A percentile compares a stretch with the other conserved stretches of the same genome.
These are phyloP conservation scores for Atta colombica DNA, from an alignment of 1,140 invertebrate species.

Conservation along the genomic window DNA sequence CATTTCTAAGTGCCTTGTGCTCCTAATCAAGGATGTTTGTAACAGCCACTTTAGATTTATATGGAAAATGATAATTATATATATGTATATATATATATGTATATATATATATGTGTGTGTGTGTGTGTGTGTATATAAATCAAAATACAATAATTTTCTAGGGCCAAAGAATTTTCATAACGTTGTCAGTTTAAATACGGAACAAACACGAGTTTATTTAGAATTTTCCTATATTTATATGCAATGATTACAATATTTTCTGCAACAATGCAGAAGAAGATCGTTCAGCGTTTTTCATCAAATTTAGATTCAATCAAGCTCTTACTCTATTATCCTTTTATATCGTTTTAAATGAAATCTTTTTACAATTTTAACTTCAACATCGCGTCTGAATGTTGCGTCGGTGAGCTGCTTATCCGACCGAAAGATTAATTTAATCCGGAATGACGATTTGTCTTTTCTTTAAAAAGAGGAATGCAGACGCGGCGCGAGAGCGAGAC, in stretches of 20 bases:
- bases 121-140: not conserved
- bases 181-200: no score
- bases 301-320: conserved; percentile 11
- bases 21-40: conserved; percentile 47
- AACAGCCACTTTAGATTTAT: conserved; percentile 18
- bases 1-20: conserved; percentile 49
- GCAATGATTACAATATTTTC: not conserved
- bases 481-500: conserved; percentile 36
- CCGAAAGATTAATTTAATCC: conserved; percentile 61
- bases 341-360: conserved; percentile 32
- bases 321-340: conserved; percentile 19
- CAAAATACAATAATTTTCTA: not conserved
- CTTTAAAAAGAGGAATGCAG: conserved; percentile 52
- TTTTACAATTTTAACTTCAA: conserved; percentile 45
- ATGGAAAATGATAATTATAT: conserved; percentile 1
- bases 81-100: no score
- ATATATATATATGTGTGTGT: no score
- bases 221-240: not conserved
- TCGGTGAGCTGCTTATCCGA: conserved; percentile 27
- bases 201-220: not conserved
- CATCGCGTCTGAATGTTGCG: conserved; percentile 33
- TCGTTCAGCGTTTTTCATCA: conserved; percentile 14
- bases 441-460: conserved; percentile 61
- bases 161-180: no score
- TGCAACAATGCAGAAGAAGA: not conserved